These are phyloP conservation scores for Siderastrea radians DNA, from an alignment of 92 coral and sea anemone genomes.

Conservation along the genomic window DNA sequence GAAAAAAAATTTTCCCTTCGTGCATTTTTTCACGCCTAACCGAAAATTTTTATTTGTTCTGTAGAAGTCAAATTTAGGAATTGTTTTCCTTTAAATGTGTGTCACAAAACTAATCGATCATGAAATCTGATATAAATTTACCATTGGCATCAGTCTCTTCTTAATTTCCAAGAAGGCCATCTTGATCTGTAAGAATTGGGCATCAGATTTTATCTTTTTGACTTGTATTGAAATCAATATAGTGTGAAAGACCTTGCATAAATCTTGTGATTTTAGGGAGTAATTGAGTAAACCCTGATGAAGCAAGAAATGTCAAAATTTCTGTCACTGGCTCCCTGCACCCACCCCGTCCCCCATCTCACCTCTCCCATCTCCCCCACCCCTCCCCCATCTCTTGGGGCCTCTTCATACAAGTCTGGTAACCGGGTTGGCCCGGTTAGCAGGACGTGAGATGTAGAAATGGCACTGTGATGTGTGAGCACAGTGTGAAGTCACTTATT, in stretches of 20 bases:
- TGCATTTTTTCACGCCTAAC: too few relatives aligned
- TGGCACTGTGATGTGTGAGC: slow-evolving; percentile 90
- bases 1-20: too few relatives aligned
- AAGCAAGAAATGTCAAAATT: neutral
- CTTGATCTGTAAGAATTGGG: neutral
- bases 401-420: too few relatives aligned
- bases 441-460: too few relatives aligned
- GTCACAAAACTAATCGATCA: neutral
- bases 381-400: too few relatives aligned
- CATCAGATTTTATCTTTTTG: neutral
- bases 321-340: neutral
- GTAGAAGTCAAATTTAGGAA: neutral
- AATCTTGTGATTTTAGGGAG: neutral
- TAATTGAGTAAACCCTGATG: neutral
- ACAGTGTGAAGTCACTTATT: slow-evolving; percentile 96
- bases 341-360: too few relatives aligned
- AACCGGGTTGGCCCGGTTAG: too few relatives aligned
- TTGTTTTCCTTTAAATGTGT: neutral
- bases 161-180: slow-evolving; percentile 6
- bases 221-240: neutral
- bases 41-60: neutral
- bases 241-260: neutral
- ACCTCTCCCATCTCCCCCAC: too few relatives aligned
- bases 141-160: neutral
- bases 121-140: neutral